Percentiles rank a stretch among this genome's conserved stretches.
phyloP scores from a whole-genome alignment of 2,113 vertebrate species.

The Gallinago undulata region DNA sequence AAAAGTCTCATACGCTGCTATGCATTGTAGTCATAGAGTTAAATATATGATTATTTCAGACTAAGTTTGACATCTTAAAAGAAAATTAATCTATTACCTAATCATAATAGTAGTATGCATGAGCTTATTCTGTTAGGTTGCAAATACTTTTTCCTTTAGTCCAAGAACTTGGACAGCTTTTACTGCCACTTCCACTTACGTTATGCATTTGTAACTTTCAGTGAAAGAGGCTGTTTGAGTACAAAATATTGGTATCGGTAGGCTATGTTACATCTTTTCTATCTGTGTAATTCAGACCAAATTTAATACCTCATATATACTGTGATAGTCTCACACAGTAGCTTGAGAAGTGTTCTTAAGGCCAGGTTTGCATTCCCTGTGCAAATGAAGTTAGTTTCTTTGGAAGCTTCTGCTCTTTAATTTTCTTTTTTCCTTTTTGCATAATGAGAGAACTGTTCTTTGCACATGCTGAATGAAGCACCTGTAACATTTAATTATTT shows the following conservation, averaged over 20 bases:
- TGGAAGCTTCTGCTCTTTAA: neutral
- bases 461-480: neutral
- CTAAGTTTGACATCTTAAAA: neutral
- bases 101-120: neutral
- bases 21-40: neutral
- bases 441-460: neutral
- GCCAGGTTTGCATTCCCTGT: constrained; percentile 29
- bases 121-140: neutral
- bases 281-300: neutral
- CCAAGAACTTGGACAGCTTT: neutral
- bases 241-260: neutral
- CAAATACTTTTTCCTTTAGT: neutral
- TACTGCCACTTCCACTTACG: neutral
- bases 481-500: neutral
- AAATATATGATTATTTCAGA: neutral
- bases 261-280: neutral
- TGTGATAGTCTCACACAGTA: neutral
- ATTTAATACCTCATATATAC: neutral
- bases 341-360: neutral
- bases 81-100: neutral
- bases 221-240: neutral
- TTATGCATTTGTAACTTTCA: neutral
- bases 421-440: neutral
- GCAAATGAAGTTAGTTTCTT: neutral
- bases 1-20: neutral